Evolutionary conservation across 1,140 invertebrate species (phyloP).

Genomic region (Brachionus paranguensis): DNA sequence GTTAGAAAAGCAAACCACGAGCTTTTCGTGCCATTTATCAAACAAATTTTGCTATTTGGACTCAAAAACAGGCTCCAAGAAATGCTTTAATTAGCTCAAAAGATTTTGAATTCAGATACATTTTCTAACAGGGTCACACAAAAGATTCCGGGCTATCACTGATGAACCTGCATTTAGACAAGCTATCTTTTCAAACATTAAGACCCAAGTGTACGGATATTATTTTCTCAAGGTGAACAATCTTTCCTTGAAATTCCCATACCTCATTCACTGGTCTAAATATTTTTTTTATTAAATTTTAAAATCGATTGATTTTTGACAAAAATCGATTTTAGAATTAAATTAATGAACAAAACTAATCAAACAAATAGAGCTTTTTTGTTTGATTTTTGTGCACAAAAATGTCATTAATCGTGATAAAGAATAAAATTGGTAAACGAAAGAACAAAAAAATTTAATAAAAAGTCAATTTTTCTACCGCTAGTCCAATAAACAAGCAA

Average conservation of each 20-base stretch:
- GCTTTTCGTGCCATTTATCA: not conserved
- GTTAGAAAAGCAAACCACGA: not conserved
- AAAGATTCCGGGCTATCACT: not conserved
- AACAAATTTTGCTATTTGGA: not conserved
- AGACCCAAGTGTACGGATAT: not conserved
- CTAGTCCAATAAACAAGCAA: not conserved
- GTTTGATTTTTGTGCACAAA: not conserved
- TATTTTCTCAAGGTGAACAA: too few species aligned
- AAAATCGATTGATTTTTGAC: not conserved
- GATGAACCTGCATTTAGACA: not conserved
- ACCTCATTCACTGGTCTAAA: not conserved
- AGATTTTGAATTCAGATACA: not conserved
- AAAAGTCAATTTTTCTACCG: not conserved
- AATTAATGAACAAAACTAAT: not conserved
- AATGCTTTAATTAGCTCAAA: conserved; percentile 4
- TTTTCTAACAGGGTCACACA: not conserved
- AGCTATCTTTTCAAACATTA: not conserved
- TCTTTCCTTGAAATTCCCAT: not conserved
- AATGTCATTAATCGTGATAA: conserved; percentile 22
- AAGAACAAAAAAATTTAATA: not conserved
- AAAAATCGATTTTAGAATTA: not conserved
- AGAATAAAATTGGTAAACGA: not conserved
- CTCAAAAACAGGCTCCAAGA: not conserved
- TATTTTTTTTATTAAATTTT: not conserved
- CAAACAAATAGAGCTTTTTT: not conserved